phyloP scores from a whole-genome alignment of 2,888 invertebrate genomes.

The Heliothis peltigera region DNA sequence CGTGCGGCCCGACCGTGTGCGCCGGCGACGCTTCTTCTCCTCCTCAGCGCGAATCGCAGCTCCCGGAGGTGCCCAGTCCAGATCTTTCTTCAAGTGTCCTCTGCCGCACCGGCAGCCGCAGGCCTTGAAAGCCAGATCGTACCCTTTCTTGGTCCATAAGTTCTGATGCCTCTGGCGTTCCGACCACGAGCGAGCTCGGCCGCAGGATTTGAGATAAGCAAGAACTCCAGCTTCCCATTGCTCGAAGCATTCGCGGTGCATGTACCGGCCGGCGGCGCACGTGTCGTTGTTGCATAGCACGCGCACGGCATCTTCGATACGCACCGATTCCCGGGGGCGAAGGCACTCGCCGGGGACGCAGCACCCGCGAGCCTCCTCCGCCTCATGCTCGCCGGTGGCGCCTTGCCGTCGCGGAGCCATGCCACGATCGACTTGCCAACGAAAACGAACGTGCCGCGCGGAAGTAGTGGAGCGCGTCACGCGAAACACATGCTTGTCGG shows the following conservation, averaged over 20 bases:
- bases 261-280: conserved; percentile 96
- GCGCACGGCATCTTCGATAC: conserved; percentile 94
- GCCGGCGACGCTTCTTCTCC: conserved; percentile 84
- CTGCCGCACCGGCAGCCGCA: conserved; percentile 98
- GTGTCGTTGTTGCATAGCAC: conserved; percentile 98
- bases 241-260: conserved; percentile 99
- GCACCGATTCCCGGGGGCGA: conserved; percentile 91
- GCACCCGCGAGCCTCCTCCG: conserved; percentile 91
- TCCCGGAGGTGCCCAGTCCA: conserved; percentile 96
- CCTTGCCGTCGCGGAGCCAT: conserved; percentile 89
- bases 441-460: conserved; percentile 84
- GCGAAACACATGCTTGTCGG: conserved; percentile 90
- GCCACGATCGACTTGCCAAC: conserved; percentile 77
- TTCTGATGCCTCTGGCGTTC: conserved; percentile 98
- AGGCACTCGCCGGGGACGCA: conserved; percentile 96
- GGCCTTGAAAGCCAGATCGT: conserved; percentile 98
- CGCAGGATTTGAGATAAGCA: conserved; percentile 96
- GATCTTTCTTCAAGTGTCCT: conserved; percentile 98
- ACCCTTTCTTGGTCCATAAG: conserved; percentile 99
- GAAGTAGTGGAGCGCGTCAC: conserved; percentile 85
- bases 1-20: conserved; percentile 79
- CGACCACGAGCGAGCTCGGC: conserved; percentile 98
- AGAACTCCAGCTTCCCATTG: conserved; percentile 97
- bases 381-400: conserved; percentile 85
- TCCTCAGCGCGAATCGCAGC: conserved; percentile 88